Base-by-base conservation (phyloP, 2,888 invertebrate genomes). In the Orthosia gothica region DNA sequence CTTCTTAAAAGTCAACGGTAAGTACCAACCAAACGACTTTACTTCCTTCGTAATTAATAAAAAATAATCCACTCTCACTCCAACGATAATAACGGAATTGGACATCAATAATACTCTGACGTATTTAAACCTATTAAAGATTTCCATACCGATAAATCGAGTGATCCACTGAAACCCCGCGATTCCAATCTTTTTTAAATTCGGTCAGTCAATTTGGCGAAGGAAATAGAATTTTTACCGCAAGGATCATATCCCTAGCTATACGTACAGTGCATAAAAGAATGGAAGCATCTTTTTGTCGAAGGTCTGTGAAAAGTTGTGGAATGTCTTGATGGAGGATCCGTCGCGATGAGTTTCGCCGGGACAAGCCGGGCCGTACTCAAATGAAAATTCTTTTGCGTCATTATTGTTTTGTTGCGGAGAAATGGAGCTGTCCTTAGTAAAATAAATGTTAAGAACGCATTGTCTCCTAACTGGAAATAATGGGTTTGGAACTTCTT, bases 1-100 rank as follows among this genome's bases (percentile, higher is more conserved):
- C 87, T 98, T 98, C 92, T 96, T 99, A 72, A 98, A 98, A 97
- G 98, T 99, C 70, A 99, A 99, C 93, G 98, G 99, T 99, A 96
- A 97, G 97, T 95, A 63, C 59, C 20, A 69, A 5, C 12, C n/a
- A 59, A 77, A 72, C 1, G 40, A 64, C 47, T 50, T 40, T 61
- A 45, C 52, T 32, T 50, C 64, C 68, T 74, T 74, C 66, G 40
- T 67, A 75, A 76, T 85, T 62, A 71, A 69, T 81, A 67, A 75
- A 70, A 70, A 76, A 54, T 52, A 79, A 79, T 61, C 67, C 23
- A 40, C 55, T 70, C 32, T 61, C 65, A 49, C n/a, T 74, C 52
- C 20, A 15, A 13, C 45, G 4, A 18, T 74, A 18, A 45, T 55
- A 63, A 55, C 50, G 26, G 57, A 55, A 55, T 50, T 61, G 32